Base-by-base conservation (phyloP, 2,797 vertebrate species). In the Acrossocheilus wenchowensis region DNA sequence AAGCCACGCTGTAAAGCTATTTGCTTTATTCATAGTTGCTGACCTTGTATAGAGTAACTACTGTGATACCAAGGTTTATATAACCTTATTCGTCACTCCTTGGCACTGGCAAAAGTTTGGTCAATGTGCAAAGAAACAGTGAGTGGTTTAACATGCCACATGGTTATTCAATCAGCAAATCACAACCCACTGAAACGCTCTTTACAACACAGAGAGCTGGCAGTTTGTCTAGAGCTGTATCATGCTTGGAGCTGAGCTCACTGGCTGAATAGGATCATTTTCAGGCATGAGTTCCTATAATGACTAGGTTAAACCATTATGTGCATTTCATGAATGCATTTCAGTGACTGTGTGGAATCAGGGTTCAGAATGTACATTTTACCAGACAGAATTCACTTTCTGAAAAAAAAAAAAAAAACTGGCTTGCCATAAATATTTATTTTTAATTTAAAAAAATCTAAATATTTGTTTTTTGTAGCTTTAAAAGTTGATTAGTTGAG, bases 91-190 rank as follows among this genome's bases (percentile, higher is more conserved):
- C 48, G 6, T 71, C 75, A 54, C 34, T 71, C 15, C 12, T 57
- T 85, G 75, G 75, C 74, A 60, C 36, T 57, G 45, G 75, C n/a
- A 23, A 43, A 78, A 2, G 74, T 78, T 84, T 54, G 43, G 60
- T 66, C 23, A 57, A 43, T 84, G 64, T 71, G 83, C 26, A 60
- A 21, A 69, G 60, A 69, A 69, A 79, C 7, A 60, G 48, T 71
- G 9, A 50, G 30, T 66, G 72, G 8, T 74, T 74, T 64, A 83
- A 75, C 57, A n/a, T 66, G 43, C 36, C 64, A 71, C 64, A 34
- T 79, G n/a, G 48, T 79, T 85, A 78, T 60, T 85, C n/a, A 85
- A 69, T 69, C 64, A 78, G n/a, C 36, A 57, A 41, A 85, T 78
- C 34, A 3, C 21, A 84, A 64, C 23, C 36, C 23, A 71, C 48